phyloP scores from a whole-genome alignment of 1,140 invertebrate species.

The Neotoxoptera formosana region DNA sequence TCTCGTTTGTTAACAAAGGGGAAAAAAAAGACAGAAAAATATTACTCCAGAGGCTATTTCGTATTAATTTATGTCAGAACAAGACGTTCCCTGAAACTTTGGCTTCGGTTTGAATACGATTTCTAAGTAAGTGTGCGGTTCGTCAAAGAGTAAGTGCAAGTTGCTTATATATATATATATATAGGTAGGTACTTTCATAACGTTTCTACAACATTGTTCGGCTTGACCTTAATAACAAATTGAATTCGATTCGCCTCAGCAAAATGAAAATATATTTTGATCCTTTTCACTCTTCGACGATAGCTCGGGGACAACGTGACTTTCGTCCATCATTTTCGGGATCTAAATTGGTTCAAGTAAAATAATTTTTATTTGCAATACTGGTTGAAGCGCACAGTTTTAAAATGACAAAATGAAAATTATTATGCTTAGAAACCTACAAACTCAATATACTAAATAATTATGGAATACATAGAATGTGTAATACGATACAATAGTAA shows the following conservation, averaged over 20 bases:
- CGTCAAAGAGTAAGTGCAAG: background rate
- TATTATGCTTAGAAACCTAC: background rate
- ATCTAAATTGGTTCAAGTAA: background rate
- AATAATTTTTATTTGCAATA: background rate
- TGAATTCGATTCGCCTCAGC: background rate
- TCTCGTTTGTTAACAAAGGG: background rate
- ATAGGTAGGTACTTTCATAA: background rate
- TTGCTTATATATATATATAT: background rate
- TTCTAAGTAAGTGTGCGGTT: background rate
- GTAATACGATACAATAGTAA: background rate
- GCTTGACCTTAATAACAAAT: constrained; percentile 3
- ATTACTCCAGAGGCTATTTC: background rate
- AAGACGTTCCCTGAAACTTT: background rate
- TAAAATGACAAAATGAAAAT: background rate
- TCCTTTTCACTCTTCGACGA: background rate
- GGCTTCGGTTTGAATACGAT: background rate
- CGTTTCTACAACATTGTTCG: background rate
- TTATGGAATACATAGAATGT: background rate
- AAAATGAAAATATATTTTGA: background rate
- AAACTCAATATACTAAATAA: too few relatives aligned
- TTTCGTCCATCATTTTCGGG: background rate
- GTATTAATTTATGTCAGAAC: background rate
- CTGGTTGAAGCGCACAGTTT: background rate
- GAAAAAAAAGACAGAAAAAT: background rate
- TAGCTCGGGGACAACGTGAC: background rate